phyloP scores from a whole-genome alignment of 2,888 invertebrate genomes.

The Xylophagus ater region DNA sequence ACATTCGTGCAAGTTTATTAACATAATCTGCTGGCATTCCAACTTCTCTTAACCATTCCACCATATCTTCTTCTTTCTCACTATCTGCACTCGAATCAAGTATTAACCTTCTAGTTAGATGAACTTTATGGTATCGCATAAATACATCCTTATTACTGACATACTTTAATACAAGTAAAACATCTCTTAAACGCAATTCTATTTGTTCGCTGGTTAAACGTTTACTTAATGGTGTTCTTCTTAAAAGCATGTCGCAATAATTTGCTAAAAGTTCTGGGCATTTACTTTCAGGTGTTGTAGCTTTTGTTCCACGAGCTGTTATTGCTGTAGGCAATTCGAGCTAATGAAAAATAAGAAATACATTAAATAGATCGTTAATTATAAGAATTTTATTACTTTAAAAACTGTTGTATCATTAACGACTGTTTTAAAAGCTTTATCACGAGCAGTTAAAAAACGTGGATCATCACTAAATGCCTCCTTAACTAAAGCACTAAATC shows the following conservation, averaged over 20 bases:
- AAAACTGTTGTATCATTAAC: conserved; percentile 96
- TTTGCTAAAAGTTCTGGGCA: conserved; percentile 98
- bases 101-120: conserved; percentile 66
- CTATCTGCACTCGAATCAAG: conserved; percentile 93
- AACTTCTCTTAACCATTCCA: conserved; percentile 93
- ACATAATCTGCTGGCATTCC: conserved; percentile 99
- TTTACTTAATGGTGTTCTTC: conserved; percentile 93
- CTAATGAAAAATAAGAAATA: no score
- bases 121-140: conserved; percentile 98
- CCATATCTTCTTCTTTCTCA: conserved; percentile 99
- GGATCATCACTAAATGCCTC: conserved; percentile 97
- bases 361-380: no score
- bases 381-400: conserved; percentile 41
- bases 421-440: conserved; percentile 94
- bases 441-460: conserved; percentile 90
- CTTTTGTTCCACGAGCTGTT: conserved; percentile 51
- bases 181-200: conserved; percentile 83
- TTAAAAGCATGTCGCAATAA: conserved; percentile 97
- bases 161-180: conserved; percentile 93
- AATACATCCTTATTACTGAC: conserved; percentile 99
- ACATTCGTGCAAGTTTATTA: conserved; percentile 96
- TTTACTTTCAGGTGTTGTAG: conserved; percentile 84
- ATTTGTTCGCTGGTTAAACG: conserved; percentile 94
- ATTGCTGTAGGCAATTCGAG: conserved; percentile 53
- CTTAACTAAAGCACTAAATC: conserved; percentile 82